phyloP scores from a whole-genome alignment of 2,797 vertebrate genomes.

The Macropodus opercularis region DNA sequence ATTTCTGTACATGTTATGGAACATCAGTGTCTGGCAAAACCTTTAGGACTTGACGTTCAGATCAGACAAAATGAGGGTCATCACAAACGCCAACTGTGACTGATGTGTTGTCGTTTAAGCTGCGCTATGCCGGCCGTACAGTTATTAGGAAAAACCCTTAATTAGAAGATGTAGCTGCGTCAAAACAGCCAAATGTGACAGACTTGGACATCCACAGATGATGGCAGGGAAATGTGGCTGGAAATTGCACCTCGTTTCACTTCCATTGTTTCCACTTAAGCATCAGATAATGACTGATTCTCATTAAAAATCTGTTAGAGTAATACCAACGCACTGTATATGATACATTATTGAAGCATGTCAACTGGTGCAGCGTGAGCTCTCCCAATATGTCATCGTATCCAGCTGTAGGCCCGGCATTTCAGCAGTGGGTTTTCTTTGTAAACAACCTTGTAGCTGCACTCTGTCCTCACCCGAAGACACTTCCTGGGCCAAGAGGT shows the following conservation, averaged over 20 bases:
- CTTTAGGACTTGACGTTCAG: no score
- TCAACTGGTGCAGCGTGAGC: background rate
- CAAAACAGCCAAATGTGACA: background rate
- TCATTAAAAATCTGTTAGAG: background rate
- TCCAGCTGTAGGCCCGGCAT: conserved; percentile 76
- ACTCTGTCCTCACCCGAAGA: conserved; percentile 52
- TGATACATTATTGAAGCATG: conserved; percentile 5
- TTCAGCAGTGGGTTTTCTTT: conserved; percentile 59
- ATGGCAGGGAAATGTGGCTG: background rate
- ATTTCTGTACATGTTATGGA: no score
- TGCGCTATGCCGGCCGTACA: background rate
- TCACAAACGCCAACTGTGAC: background rate
- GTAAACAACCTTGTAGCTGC: conserved; percentile 69
- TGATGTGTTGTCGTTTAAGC: background rate
- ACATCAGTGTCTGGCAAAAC: no score
- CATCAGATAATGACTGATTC: conserved; percentile 35
- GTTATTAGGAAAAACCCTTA: conserved; percentile 9
- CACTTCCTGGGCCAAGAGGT: conserved; percentile 77
- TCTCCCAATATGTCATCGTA: conserved; percentile 54
- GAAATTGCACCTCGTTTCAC: background rate
- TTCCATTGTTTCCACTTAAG: conserved; percentile 2
- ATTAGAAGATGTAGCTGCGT: background rate
- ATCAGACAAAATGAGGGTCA: no score
- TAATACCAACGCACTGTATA: background rate
- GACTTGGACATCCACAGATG: conserved; percentile 1